A percentile compares a stretch with the other conserved stretches of the same genome.
Conservation (phyloP, 2,797 vertebrate species). For the Fistularia commersonii region DNA sequence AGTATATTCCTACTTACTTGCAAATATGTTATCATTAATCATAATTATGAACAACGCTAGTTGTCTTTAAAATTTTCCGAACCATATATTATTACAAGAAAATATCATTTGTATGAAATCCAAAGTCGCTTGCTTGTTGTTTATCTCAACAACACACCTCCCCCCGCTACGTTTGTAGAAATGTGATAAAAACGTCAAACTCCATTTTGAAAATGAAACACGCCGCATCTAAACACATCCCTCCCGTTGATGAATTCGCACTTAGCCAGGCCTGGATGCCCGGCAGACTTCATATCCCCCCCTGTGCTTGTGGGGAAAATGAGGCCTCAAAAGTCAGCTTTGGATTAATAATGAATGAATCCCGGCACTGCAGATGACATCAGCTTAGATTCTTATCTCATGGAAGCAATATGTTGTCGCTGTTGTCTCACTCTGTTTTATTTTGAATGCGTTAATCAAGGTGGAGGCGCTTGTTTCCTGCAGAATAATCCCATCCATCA, state of each 20-base stretch:
- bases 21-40: no score
- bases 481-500: constrained; percentile 1
- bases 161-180: not conserved
- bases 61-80: no score
- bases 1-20: no score
- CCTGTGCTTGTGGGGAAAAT: not conserved
- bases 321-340: not conserved
- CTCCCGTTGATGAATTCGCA: not conserved
- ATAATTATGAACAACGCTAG: no score
- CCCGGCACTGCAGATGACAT: not conserved
- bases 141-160: not conserved
- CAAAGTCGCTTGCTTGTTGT: no score
- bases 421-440: not conserved
- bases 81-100: no score
- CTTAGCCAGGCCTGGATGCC: not conserved
- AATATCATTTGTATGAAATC: no score
- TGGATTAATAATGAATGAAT: constrained; percentile 10
- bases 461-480: not conserved
- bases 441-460: no score
- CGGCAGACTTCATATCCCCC: not conserved
- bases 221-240: not conserved
- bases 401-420: not conserved
- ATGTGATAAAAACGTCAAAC: not conserved
- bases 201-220: not conserved
- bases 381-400: no score